These are phyloP conservation scores for Saguinus imperator DNA, from an alignment of 2,113 vertebrate species.

Conservation along the genomic window DNA sequence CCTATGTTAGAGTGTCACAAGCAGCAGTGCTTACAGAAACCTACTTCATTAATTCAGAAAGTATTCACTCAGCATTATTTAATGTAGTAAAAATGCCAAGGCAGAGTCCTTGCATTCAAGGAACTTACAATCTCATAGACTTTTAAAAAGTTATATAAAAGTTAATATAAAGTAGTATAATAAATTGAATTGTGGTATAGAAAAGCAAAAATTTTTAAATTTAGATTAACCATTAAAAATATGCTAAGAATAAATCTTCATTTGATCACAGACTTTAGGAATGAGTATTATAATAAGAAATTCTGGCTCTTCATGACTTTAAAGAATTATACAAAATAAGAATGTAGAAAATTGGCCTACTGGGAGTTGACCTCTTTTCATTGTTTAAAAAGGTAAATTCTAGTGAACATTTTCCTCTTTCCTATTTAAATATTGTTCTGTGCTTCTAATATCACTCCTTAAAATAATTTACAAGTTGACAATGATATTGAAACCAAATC, in stretches of 20 bases:
- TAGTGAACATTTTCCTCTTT: background rate
- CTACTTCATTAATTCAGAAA: background rate
- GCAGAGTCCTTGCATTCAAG: background rate
- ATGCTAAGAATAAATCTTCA: background rate
- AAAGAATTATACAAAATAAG: background rate
- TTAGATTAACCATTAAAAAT: slow-evolving; percentile 13
- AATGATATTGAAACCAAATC: slow-evolving; percentile 70
- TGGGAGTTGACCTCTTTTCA: background rate
- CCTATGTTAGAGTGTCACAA: background rate
- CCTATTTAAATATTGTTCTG: background rate
- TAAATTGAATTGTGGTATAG: background rate
- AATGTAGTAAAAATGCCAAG: background rate
- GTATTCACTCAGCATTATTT: background rate
- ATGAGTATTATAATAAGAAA: background rate
- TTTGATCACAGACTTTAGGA: background rate
- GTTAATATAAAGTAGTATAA: background rate
- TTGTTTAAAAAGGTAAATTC: background rate
- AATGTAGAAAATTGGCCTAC: background rate
- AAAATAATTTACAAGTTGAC: slow-evolving; percentile 71
- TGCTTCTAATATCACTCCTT: slow-evolving; percentile 33
- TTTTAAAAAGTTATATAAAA: background rate
- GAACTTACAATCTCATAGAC: background rate
- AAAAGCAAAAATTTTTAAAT: background rate
- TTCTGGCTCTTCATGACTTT: background rate
- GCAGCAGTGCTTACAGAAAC: background rate